Percentiles rank a stretch among this genome's conserved stretches.
Conservation (phyloP, 2,888 invertebrate species). For the Eledona agricola region DNA sequence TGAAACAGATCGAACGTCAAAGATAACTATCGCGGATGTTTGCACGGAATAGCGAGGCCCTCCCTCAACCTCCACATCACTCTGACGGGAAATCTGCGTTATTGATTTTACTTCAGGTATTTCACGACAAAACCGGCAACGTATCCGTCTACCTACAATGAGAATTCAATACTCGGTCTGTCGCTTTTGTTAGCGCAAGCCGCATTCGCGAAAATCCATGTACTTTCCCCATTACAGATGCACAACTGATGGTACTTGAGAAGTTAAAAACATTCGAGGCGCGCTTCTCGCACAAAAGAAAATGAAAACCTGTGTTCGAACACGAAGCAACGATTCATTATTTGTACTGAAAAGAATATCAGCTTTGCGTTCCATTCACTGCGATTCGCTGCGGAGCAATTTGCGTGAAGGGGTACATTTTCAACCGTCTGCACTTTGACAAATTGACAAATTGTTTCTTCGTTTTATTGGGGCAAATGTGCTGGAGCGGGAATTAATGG, state of each 20-base stretch:
- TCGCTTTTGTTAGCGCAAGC: constrained; percentile 10
- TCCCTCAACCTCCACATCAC: constrained; percentile 23
- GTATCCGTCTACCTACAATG: constrained; percentile 31
- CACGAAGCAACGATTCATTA: constrained; percentile 3
- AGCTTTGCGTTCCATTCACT: background rate
- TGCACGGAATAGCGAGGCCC: constrained; percentile 23
- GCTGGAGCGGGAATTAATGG: no score
- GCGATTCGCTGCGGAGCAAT: no score
- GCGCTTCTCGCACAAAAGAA: constrained; percentile 3
- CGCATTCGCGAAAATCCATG: constrained; percentile 7
- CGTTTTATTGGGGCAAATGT: no score
- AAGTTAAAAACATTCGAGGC: constrained; percentile 2
- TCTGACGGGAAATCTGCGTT: constrained; percentile 34
- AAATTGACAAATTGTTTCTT: no score
- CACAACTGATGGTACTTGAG: constrained; percentile 1
- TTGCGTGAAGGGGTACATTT: no score
- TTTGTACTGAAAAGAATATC: constrained; percentile 3
- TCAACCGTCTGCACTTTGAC: no score
- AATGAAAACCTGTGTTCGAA: constrained; percentile 6
- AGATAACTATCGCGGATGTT: constrained; percentile 15
- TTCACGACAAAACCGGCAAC: constrained; percentile 33
- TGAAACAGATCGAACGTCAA: constrained; percentile 4
- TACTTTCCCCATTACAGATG: constrained; percentile 10
- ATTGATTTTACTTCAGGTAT: constrained; percentile 38
- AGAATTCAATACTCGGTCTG: constrained; percentile 28